These are phyloP conservation scores for Dissostichus mawsoni DNA, from an alignment of 2,113 vertebrate species.

Conservation along the genomic window DNA sequence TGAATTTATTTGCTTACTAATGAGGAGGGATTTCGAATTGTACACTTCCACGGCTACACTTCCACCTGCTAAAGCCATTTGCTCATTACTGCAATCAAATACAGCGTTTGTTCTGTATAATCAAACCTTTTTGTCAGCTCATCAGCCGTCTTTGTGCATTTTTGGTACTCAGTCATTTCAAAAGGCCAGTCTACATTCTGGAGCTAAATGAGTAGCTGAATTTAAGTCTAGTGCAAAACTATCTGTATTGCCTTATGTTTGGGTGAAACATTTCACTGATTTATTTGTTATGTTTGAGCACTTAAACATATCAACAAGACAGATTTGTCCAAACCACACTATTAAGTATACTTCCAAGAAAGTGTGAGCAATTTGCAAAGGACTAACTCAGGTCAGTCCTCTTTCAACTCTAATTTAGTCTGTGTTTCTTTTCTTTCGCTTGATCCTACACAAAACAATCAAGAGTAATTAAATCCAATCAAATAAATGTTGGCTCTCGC, in stretches of 20 bases:
- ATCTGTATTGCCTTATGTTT: not conserved
- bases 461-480: conserved; percentile 59
- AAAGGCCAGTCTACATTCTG: not conserved
- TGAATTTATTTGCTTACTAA: conserved; percentile 78
- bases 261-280: too few relatives aligned
- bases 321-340: not conserved
- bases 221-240: not conserved
- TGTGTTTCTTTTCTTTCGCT: not conserved
- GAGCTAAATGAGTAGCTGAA: not conserved
- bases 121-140: conserved; percentile 63
- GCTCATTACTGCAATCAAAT: conserved; percentile 68
- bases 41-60: conserved; percentile 56
- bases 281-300: not conserved
- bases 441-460: conserved; percentile 22
- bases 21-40: conserved; percentile 62
- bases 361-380: not conserved
- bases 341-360: not conserved
- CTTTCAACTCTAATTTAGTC: too few relatives aligned
- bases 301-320: not conserved
- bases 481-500: conserved; percentile 22
- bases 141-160: conserved; percentile 56
- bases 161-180: conserved; percentile 11
- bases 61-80: conserved; percentile 68
- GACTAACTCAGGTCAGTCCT: not conserved
- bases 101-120: conserved; percentile 58